These are phyloP conservation scores for Cremastobaeus sp. DNA, from an alignment of 2,888 invertebrate genomes.

Conservation along the genomic window DNA sequence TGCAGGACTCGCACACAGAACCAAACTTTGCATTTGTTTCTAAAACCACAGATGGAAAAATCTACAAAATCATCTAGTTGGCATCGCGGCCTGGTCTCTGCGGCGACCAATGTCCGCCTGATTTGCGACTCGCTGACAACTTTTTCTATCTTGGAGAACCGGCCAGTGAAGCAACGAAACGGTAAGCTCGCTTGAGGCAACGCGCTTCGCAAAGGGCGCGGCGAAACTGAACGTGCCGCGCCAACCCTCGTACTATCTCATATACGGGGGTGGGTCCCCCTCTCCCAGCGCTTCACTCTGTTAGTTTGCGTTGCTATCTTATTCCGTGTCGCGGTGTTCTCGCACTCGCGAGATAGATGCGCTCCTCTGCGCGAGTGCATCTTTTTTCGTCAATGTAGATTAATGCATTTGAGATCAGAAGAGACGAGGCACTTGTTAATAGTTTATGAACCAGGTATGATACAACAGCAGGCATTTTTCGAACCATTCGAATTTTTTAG, in stretches of 20 bases:
- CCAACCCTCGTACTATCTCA: constrained; percentile 67
- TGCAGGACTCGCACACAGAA: too few relatives aligned
- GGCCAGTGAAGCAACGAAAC: constrained; percentile 45
- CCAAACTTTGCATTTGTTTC: too few relatives aligned
- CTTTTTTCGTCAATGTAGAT: constrained; percentile 32
- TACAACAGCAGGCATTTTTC: neutral
- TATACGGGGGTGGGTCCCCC: constrained; percentile 43
- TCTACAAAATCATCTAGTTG: too few relatives aligned
- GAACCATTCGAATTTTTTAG: too few relatives aligned
- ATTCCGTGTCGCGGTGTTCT: constrained; percentile 41
- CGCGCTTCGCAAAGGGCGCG: constrained; percentile 78
- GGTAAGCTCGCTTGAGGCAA: constrained; percentile 64
- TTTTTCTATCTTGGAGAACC: constrained; percentile 11
- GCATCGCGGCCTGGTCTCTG: too few relatives aligned
- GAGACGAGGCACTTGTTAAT: constrained; percentile 14
- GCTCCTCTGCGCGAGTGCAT: constrained; percentile 19
- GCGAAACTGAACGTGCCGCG: constrained; percentile 75
- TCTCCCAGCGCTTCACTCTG: constrained; percentile 25
- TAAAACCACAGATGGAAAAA: too few relatives aligned
- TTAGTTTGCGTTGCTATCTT: constrained; percentile 57
- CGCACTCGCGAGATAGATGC: constrained; percentile 32
- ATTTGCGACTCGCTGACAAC: too few relatives aligned
- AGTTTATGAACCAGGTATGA: constrained; percentile 21
- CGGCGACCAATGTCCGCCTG: too few relatives aligned
- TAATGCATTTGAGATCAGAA: constrained; percentile 23